These are phyloP conservation scores for Acanthaster planci DNA, from an alignment of 35 echinoderm and acorn worm genomes.

Conservation along the genomic window DNA sequence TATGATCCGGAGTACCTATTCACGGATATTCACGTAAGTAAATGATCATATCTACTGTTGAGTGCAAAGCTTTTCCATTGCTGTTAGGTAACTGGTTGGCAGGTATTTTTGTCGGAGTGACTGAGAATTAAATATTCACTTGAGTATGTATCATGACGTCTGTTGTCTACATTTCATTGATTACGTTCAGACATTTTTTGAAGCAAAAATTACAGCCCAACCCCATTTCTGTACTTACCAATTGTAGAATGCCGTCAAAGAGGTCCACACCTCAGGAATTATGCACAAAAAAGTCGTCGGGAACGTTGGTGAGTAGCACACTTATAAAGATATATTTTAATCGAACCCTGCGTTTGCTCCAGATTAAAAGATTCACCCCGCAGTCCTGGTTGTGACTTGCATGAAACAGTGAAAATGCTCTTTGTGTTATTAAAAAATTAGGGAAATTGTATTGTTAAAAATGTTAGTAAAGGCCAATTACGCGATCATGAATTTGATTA, in stretches of 20 bases:
- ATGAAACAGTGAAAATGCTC: no score
- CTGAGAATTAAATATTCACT: no score
- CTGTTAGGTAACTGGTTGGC: neutral
- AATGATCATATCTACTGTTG: neutral
- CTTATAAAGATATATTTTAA: no score
- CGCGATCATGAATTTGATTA: neutral
- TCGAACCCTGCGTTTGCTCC: no score
- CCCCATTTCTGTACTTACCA: constrained; percentile 29
- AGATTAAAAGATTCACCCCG: no score
- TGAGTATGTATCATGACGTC: no score
- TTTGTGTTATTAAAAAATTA: neutral
- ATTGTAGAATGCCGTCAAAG: constrained; percentile 86
- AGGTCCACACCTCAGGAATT: constrained; percentile 71
- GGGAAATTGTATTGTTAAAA: neutral
- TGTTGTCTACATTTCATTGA: no score
- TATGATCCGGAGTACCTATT: constrained; percentile 91
- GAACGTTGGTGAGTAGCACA: constrained; percentile 67
- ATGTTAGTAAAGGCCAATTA: neutral
- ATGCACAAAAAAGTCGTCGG: constrained; percentile 86
- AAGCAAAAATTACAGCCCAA: no score
- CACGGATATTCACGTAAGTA: constrained; percentile 89
- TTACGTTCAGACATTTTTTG: no score
- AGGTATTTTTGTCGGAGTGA: no score
- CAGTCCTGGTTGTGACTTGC: no score
- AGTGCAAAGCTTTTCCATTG: neutral